A percentile compares a stretch with the other conserved stretches of the same genome.
Evolutionary conservation across 2,797 vertebrate species (phyloP).

Genomic region (Fundulus diaphanus): DNA sequence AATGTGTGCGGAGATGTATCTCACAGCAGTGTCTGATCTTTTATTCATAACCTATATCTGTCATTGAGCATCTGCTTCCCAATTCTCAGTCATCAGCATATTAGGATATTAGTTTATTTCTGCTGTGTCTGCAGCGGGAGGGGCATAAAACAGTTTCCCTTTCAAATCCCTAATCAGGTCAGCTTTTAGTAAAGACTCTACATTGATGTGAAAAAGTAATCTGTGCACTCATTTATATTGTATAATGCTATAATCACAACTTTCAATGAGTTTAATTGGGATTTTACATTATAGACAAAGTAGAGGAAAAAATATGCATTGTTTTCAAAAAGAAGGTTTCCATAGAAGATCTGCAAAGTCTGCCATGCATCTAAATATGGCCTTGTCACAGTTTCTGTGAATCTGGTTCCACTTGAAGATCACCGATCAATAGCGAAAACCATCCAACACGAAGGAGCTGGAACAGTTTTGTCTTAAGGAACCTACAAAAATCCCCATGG

Average conservation of each 20-base stretch:
- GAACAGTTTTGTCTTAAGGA: too few species aligned
- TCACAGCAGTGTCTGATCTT: slow-evolving; percentile 60
- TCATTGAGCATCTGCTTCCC: slow-evolving; percentile 43
- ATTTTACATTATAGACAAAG: neutral
- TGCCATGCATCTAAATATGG: too few species aligned
- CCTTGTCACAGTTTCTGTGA: too few species aligned
- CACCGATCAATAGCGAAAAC: too few species aligned
- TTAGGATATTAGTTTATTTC: slow-evolving; percentile 63
- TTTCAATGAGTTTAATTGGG: neutral
- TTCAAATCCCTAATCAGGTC: slow-evolving; percentile 48
- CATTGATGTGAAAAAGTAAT: slow-evolving; percentile 7
- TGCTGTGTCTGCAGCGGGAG: slow-evolving; percentile 20
- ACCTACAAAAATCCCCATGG: too few species aligned
- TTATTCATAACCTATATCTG: slow-evolving; percentile 63
- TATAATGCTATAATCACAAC: neutral
- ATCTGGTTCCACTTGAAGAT: too few species aligned
- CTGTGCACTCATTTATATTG: neutral
- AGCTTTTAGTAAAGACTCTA: slow-evolving; percentile 36
- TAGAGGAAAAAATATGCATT: neutral
- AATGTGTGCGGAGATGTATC: slow-evolving; percentile 46
- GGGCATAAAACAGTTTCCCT: slow-evolving; percentile 39
- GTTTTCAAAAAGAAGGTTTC: neutral
- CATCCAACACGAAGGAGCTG: too few species aligned
- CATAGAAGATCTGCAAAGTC: neutral
- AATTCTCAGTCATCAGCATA: slow-evolving; percentile 56